Percentiles rank a stretch among this genome's conserved stretches.
These are phyloP conservation scores for Dryobotodes eremita DNA, from an alignment of 2,888 invertebrate species.

Conservation along the genomic window DNA sequence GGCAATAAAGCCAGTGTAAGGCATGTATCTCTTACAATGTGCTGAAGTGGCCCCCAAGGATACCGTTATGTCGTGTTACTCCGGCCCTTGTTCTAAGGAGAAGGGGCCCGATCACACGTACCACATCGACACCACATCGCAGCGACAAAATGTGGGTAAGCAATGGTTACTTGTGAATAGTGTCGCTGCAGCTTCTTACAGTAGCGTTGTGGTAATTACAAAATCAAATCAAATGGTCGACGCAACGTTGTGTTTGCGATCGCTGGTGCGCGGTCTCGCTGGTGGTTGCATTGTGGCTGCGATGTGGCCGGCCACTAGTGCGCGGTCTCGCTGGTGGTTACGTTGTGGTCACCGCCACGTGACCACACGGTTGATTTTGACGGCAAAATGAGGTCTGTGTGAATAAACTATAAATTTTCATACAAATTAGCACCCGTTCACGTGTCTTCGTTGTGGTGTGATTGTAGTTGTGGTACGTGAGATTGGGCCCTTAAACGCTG, in stretches of 20 bases:
- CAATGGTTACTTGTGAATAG: background rate
- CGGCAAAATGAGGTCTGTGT: no score
- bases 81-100: constrained; percentile 4
- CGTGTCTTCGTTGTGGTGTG: background rate
- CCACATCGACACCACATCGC: background rate
- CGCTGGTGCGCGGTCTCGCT: background rate
- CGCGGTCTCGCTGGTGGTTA: background rate
- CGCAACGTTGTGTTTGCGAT: background rate
- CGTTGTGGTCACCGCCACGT: background rate
- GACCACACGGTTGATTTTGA: background rate
- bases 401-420: background rate
- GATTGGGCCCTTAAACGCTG: background rate
- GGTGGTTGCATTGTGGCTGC: background rate
- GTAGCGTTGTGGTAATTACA: background rate
- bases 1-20: constrained; percentile 6
- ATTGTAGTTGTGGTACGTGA: background rate
- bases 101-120: no score
- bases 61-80: background rate
- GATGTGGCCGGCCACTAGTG: background rate
- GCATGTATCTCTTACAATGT: constrained; percentile 2
- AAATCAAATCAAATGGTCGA: background rate
- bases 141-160: background rate
- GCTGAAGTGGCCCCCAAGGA: constrained; percentile 8
- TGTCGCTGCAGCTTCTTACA: background rate
- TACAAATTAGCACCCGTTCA: background rate